Evolutionary conservation across 2,888 invertebrate species (phyloP), one percentile per base, ranked within the genome.

Genomic region (Cremastinae sp.): DNA sequence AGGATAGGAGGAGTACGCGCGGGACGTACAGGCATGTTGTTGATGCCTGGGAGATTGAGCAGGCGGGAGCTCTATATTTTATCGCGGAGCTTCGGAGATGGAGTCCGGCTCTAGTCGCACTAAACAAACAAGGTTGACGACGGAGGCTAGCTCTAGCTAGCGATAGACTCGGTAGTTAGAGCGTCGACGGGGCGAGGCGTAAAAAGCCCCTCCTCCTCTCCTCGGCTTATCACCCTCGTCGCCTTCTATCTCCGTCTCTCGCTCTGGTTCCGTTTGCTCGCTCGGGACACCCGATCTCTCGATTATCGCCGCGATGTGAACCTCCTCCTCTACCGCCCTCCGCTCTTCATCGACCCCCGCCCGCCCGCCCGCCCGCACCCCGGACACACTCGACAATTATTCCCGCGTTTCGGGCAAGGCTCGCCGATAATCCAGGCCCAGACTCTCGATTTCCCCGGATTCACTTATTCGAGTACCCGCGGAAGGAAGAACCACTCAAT

Each of bases 101-200:
- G 20, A 28, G 28, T 61, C 41, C 58, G 56, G 7, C 34, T 22
- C 18, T 20, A 16, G 18, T 18, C 47, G 28, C n/a, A n/a, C 47
- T 59, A 51, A 53, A 54, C 18, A 69, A 38, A 51, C 36, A 28
- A n/a, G 34, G 53, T 45, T n/a, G n/a, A 68, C 20, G n/a, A 36
- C 16, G 36, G 14, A 28, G 8, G 43, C n/a, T 54, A 36, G 28
- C 28, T 10, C 34, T 34, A 10, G 14, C 12, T 28, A 8, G n/a
- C 22, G 7, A 51, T 45, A 62, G 59, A n/a, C n/a, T 66, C 65
- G 65, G 45, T 38, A 64, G n/a, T n/a, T n/a, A n/a, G 73, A 74
- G 77, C 70, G 70, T 77, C 77, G 70, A 77, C 77, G 77, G 77
- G 77, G 77, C 77, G 77, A 77, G 77, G 77, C 77, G 77, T 77